A percentile compares a stretch with the other conserved stretches of the same genome.
These are phyloP conservation scores for Amblyjoppa proteus DNA, from an alignment of 2,888 invertebrate genomes.

Conservation along the genomic window DNA sequence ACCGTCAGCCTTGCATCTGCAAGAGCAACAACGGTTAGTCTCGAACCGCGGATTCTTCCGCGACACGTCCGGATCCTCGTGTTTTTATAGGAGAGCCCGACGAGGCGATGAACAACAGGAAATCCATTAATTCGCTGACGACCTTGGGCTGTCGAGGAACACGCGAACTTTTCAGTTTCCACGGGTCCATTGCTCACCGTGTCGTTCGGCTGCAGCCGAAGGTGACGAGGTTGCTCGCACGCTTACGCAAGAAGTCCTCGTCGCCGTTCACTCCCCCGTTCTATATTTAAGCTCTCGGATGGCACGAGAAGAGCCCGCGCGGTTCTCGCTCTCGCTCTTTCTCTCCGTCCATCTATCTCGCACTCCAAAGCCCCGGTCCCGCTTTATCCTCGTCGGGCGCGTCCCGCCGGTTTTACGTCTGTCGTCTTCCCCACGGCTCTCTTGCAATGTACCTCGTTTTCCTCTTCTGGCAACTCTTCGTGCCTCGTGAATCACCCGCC, in stretches of 20 bases:
- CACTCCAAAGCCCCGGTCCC: slow-evolving; percentile 29
- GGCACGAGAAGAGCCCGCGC: slow-evolving; percentile 53
- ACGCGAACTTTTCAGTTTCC: slow-evolving; percentile 20
- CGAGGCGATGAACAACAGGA: neutral
- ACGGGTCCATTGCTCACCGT: neutral
- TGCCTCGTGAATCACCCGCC: slow-evolving; percentile 40
- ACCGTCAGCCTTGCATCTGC: slow-evolving; percentile 81
- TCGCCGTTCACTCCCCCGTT: slow-evolving; percentile 71
- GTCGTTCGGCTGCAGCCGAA: slow-evolving; percentile 60
- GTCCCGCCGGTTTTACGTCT: slow-evolving; percentile 62
- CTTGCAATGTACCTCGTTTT: slow-evolving; percentile 55
- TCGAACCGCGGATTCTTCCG: neutral
- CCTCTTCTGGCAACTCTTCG: slow-evolving; percentile 42
- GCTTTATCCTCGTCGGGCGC: slow-evolving; percentile 54
- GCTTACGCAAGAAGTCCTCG: slow-evolving; percentile 73
- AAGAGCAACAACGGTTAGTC: slow-evolving; percentile 80
- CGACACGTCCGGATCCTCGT: neutral
- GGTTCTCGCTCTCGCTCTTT: slow-evolving; percentile 50
- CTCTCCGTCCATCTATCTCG: slow-evolving; percentile 49
- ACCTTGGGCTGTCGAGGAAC: slow-evolving; percentile 25
- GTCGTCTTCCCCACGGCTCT: slow-evolving; percentile 62
- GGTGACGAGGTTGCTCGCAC: slow-evolving; percentile 62
- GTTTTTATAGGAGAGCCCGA: neutral
- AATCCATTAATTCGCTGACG: neutral
- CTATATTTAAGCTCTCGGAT: slow-evolving; percentile 71